These are phyloP conservation scores for Chrysocyon brachyurus DNA, from an alignment of 2,797 vertebrate species.

Conservation along the genomic window DNA sequence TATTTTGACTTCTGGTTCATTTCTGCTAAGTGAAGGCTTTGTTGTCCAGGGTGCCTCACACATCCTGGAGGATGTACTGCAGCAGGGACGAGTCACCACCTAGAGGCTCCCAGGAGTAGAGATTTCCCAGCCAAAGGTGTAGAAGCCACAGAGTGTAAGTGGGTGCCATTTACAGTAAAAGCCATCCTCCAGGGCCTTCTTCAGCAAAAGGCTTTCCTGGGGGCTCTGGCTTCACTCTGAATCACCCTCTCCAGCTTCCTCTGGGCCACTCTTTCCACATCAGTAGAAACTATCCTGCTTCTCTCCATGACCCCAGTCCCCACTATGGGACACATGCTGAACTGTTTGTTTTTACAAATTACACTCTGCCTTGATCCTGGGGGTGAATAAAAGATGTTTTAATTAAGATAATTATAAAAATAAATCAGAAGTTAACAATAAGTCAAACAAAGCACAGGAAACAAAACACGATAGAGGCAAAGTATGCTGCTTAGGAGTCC, in stretches of 20 bases:
- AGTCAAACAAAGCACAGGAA: constrained; percentile 38
- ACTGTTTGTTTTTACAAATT: constrained; percentile 31
- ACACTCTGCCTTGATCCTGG: neutral
- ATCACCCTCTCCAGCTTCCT: fast-evolving
- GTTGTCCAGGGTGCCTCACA: fast-evolving
- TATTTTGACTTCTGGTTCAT: neutral
- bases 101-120: neutral
- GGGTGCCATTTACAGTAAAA: neutral
- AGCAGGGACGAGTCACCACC: neutral
- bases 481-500: neutral
- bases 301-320: neutral
- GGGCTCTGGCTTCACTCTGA: neutral
- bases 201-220: neutral
- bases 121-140: neutral
- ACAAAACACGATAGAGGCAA: neutral
- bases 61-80: neutral
- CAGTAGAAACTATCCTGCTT: neutral
- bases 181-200: neutral
- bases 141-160: neutral
- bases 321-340: fast-evolving
- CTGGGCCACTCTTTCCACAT: neutral
- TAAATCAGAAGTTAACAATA: constrained; percentile 57
- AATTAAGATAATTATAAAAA: constrained; percentile 65
- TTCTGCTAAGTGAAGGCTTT: neutral
- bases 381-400: constrained; percentile 64